Evolutionary conservation across 2,888 invertebrate species (phyloP).

Genomic region (Onchidella celtica): DNA sequence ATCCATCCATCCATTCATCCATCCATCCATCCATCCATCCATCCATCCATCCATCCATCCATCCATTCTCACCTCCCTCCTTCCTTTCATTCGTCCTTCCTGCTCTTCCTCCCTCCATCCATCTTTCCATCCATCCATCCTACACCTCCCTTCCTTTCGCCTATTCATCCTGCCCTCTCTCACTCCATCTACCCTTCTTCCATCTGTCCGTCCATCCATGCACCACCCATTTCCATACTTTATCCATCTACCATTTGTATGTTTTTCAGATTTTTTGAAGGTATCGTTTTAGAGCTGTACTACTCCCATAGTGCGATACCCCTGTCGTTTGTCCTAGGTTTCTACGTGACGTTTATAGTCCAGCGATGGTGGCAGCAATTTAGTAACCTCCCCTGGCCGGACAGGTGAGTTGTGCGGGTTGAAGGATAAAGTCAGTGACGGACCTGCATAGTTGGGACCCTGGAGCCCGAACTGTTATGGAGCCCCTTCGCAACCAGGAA

Average conservation of each 20-base stretch:
- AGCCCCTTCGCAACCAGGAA: too few species aligned
- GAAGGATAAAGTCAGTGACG: too few species aligned
- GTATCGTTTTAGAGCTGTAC: conserved; percentile 91
- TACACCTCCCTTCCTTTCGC: too few species aligned
- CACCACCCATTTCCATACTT: background rate
- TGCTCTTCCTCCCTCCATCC: background rate
- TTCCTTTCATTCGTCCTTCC: background rate
- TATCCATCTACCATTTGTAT: too few species aligned
- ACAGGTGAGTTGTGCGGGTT: conserved; percentile 82
- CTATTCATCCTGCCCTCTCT: background rate
- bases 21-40: too few species aligned
- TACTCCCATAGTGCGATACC: conserved; percentile 93
- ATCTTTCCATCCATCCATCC: background rate
- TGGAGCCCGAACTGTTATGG: too few species aligned
- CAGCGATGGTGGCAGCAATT: conserved; percentile 96
- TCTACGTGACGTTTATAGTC: conserved; percentile 96
- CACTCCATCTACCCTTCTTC: conserved; percentile 7
- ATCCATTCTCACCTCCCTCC: too few species aligned
- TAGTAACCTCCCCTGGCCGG: conserved; percentile 89
- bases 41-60: too few species aligned
- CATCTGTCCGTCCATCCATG: background rate
- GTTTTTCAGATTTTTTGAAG: conserved; percentile 90
- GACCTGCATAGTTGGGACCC: too few species aligned
- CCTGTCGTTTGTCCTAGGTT: conserved; percentile 94
- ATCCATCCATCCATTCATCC: too few species aligned